These are phyloP conservation scores for Pandemis corylana DNA, from an alignment of 2,888 invertebrate species.

Conservation along the genomic window DNA sequence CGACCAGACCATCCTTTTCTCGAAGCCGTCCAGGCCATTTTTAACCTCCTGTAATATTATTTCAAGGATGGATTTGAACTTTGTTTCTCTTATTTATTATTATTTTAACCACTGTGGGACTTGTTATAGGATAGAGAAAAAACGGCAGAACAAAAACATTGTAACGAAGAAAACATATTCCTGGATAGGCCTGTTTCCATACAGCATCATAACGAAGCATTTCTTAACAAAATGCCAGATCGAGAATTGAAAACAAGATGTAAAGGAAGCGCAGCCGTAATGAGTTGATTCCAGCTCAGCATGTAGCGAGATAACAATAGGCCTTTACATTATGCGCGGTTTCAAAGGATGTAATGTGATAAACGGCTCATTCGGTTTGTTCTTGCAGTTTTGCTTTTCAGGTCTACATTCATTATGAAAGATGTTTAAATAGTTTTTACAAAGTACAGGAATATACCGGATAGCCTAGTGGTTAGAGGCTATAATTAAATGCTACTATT, in stretches of 20 bases:
- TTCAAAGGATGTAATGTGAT: slow-evolving; percentile 7
- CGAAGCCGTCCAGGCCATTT: no score
- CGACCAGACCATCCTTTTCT: no score
- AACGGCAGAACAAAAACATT: neutral
- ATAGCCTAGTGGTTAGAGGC: no score
- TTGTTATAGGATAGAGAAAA: neutral
- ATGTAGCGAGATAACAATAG: slow-evolving; percentile 31
- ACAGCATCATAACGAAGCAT: slow-evolving; percentile 28
- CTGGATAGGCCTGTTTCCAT: slow-evolving; percentile 2
- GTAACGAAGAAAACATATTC: neutral
- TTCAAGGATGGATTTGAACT: no score
- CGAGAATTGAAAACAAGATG: slow-evolving; percentile 33
- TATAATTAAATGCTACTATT: no score
- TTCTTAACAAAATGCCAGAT: slow-evolving; percentile 41
- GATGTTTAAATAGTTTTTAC: no score
- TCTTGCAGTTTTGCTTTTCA: neutral
- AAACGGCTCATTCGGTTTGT: neutral
- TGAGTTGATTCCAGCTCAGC: slow-evolving; percentile 37
- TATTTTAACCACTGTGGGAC: neutral
- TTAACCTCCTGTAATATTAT: no score
- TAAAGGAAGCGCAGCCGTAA: slow-evolving; percentile 37
- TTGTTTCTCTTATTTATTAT: neutral
- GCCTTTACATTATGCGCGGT: slow-evolving; percentile 9
- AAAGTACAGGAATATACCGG: no score
- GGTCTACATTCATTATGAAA: neutral